phyloP scores from a whole-genome alignment of 2,888 invertebrate genomes.

The Synanthedon tipuliformis region DNA sequence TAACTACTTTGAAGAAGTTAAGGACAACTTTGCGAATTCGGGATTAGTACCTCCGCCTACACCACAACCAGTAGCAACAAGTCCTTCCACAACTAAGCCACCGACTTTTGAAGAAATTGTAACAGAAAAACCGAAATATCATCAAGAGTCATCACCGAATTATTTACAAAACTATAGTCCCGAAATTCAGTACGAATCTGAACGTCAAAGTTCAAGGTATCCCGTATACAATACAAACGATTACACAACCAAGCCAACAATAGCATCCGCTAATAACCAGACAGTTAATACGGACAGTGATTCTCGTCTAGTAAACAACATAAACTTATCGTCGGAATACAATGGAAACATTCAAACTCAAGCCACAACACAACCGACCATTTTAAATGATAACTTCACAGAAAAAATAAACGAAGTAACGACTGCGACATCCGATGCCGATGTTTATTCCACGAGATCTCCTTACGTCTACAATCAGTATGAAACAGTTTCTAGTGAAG shows the following conservation, averaged over 20 bases:
- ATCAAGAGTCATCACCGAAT: slow-evolving; percentile 34
- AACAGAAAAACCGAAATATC: slow-evolving; percentile 32
- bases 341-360: slow-evolving; percentile 26
- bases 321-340: slow-evolving; percentile 18
- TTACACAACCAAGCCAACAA: slow-evolving; percentile 30
- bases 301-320: slow-evolving; percentile 9
- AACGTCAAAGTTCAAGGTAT: slow-evolving; percentile 35
- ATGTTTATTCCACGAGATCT: slow-evolving; percentile 23
- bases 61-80: slow-evolving; percentile 14
- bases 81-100: slow-evolving; percentile 17
- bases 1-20: slow-evolving; percentile 48
- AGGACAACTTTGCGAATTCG: slow-evolving; percentile 34
- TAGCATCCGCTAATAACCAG: slow-evolving; percentile 5
- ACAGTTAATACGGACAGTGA: slow-evolving; percentile 14
- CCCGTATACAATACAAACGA: slow-evolving; percentile 35
- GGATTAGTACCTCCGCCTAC: slow-evolving; percentile 12
- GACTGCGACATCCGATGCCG: slow-evolving; percentile 17
- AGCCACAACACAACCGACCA: slow-evolving; percentile 12
- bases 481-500: slow-evolving; percentile 28
- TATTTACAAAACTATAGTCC: slow-evolving; percentile 49
- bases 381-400: slow-evolving; percentile 18
- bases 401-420: slow-evolving; percentile 23
- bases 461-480: slow-evolving; percentile 33
- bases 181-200: slow-evolving; percentile 52
- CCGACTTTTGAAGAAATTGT: slow-evolving; percentile 23